These are phyloP conservation scores for Panthera tigris DNA, from an alignment of 2,113 vertebrate species.

Conservation along the genomic window DNA sequence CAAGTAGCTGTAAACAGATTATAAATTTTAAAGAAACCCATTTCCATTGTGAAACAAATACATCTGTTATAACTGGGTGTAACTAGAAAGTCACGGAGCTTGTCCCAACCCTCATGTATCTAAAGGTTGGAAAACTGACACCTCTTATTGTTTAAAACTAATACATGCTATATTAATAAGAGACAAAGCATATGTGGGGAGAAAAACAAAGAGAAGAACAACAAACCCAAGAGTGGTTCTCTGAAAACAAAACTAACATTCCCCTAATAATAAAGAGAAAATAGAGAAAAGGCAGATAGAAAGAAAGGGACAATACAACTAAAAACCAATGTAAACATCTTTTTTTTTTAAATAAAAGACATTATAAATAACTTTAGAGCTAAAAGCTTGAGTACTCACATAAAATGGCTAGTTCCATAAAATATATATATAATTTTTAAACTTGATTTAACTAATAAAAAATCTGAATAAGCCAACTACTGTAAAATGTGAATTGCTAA, in stretches of 20 bases:
- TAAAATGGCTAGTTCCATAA: conserved; percentile 8
- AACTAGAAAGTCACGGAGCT: conserved; percentile 52
- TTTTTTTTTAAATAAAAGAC: not conserved
- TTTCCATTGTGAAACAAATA: conserved; percentile 73
- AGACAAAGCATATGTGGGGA: conserved; percentile 26
- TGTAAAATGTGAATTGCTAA: not conserved
- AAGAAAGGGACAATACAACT: not conserved
- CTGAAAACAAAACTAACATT: conserved; percentile 3
- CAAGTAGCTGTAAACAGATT: conserved; percentile 79
- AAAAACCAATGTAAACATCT: not conserved
- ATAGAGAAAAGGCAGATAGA: not conserved
- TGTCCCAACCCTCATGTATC: not conserved
- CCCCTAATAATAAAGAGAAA: not conserved
- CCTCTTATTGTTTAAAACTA: conserved; percentile 55
- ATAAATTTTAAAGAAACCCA: conserved; percentile 74
- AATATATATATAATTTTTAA: not conserved
- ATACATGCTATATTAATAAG: conserved; percentile 34
- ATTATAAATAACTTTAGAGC: not conserved
- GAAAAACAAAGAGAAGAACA: not conserved
- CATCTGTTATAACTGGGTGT: conserved; percentile 59
- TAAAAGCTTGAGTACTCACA: not conserved
- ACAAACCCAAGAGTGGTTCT: not conserved
- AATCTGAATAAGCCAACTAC: conserved; percentile 9
- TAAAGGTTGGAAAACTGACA: conserved; percentile 56
- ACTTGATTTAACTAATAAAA: not conserved